Evolutionary conservation across 1,140 invertebrate species (phyloP).

Genomic region (Leptinotarsa defecta): DNA sequence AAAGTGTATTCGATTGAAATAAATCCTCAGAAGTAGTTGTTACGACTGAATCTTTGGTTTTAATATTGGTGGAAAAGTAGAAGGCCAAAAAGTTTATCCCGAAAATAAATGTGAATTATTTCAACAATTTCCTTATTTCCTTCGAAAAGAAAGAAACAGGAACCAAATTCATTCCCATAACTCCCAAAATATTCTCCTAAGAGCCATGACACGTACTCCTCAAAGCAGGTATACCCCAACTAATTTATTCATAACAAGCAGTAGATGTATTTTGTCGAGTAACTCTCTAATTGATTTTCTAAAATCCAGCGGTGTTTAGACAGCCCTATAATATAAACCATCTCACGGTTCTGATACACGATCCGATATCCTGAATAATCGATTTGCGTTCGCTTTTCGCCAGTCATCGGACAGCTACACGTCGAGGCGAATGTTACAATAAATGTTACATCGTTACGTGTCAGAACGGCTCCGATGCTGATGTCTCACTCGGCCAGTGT

Average conservation of each 20-base stretch:
- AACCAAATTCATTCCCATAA: background rate
- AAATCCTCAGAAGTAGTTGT: too few species aligned
- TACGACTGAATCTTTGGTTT: too few species aligned
- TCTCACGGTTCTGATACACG: conserved; percentile 18
- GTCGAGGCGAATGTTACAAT: conserved; percentile 9
- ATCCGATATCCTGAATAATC: conserved; percentile 14
- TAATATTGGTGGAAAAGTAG: too few species aligned
- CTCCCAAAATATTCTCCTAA: background rate
- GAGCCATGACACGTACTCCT: background rate
- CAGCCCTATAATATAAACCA: conserved; percentile 13
- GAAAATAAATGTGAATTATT: too few species aligned
- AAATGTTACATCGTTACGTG: conserved; percentile 3
- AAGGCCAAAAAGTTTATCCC: too few species aligned
- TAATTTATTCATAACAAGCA: conserved; percentile 1
- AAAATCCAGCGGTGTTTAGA: conserved; percentile 8
- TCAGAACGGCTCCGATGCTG: background rate
- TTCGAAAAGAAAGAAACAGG: background rate
- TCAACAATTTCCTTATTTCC: too few species aligned
- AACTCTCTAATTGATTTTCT: conserved; percentile 6
- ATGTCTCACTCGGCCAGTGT: background rate
- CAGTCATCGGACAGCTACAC: conserved; percentile 18
- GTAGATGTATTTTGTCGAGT: conserved; percentile 1
- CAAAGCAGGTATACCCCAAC: background rate
- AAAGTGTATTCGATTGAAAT: too few species aligned
- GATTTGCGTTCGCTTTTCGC: conserved; percentile 19